Conservation (phyloP, 2,888 invertebrate species). For the Lithophane ornitopus region DNA sequence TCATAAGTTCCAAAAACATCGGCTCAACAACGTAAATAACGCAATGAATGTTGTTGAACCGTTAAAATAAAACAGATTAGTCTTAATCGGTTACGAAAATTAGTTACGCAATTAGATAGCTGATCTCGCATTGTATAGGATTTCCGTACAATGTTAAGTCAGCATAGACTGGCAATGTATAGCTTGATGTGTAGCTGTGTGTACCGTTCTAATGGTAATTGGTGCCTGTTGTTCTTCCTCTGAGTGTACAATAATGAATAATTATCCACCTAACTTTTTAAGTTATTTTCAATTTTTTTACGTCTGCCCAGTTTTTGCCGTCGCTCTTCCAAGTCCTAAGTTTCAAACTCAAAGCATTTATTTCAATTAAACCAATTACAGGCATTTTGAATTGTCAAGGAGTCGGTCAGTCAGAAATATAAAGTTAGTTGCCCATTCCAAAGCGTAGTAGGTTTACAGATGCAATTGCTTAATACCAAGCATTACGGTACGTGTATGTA, state of each 20-base stretch:
- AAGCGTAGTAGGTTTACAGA: constrained; percentile 4
- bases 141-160: too few relatives aligned
- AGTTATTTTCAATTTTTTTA: neutral
- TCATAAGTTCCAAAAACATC: too few relatives aligned
- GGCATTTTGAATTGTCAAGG: neutral
- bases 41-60: too few relatives aligned
- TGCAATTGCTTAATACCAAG: constrained; percentile 7
- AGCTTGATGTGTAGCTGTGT: too few relatives aligned
- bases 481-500: constrained; percentile 27
- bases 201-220: neutral
- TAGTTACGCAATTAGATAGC: too few relatives aligned
- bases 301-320: neutral
- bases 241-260: neutral
- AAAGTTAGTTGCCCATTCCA: neutral
- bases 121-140: too few relatives aligned
- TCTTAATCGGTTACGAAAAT: too few relatives aligned
- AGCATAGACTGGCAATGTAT: too few relatives aligned
- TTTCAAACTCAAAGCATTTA: neutral
- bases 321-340: neutral
- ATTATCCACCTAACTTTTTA: neutral
- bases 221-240: neutral
- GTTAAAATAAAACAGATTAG: too few relatives aligned
- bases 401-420: neutral
- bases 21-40: too few relatives aligned
- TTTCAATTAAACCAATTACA: neutral